phyloP scores from a whole-genome alignment of 2,113 vertebrate genomes.

The cattle (Bos taurus) region ARS-UCD2.0 NC_037338.1:91110001-91110500 shows the following conservation, averaged over 20 bases:
- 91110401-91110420: background rate
- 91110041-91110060: background rate
- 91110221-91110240: background rate
- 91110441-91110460: background rate
- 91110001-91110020: background rate
- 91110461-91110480: background rate
- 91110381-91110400: fast-evolving
- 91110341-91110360: fast-evolving
- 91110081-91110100: background rate
- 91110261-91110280: background rate
- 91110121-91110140: background rate
- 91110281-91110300: background rate
- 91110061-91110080: background rate
- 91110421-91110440: background rate
- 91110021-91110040: background rate
- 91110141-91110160: background rate
- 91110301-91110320: background rate
- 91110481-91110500: background rate
- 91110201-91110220: background rate
- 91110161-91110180: fast-evolving
- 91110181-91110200: background rate
- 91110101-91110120: background rate
- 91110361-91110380: background rate
- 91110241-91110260: background rate
- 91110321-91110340: fast-evolving